These are phyloP conservation scores for Peromyscus leucopus DNA, from an alignment of 2,113 vertebrate species.

Conservation along the genomic window DNA sequence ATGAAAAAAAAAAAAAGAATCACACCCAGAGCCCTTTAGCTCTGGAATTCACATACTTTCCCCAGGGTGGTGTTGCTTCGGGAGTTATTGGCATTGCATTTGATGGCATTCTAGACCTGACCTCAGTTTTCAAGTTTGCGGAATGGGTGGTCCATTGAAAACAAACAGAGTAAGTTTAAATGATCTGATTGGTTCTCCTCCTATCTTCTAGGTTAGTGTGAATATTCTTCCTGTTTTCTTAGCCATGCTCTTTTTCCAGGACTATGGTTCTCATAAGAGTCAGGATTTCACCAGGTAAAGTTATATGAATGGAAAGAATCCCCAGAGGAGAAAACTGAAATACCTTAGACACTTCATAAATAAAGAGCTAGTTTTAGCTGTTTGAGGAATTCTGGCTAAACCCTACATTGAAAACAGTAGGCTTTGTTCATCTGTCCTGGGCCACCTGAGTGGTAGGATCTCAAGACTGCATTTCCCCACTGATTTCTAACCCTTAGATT, in stretches of 20 bases:
- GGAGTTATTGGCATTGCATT: background rate
- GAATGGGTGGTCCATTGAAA: background rate
- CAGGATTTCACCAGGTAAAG: slow-evolving; percentile 31
- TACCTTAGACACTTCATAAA: slow-evolving; percentile 52
- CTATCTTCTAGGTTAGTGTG: slow-evolving; percentile 7
- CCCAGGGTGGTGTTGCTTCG: background rate
- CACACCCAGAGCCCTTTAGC: too few species aligned
- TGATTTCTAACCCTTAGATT: background rate
- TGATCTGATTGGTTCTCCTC: slow-evolving; percentile 5
- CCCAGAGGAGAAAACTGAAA: slow-evolving; percentile 9
- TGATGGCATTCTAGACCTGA: background rate
- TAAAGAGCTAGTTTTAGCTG: slow-evolving; percentile 47
- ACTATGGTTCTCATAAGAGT: slow-evolving; percentile 25
- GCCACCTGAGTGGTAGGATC: background rate
- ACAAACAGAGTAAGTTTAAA: slow-evolving; percentile 50
- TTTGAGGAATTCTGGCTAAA: background rate
- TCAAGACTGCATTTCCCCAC: slow-evolving; percentile 8
- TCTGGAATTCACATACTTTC: background rate
- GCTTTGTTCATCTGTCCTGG: background rate
- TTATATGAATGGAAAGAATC: slow-evolving; percentile 25
- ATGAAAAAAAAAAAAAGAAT: slow-evolving; percentile 65
- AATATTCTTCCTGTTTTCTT: slow-evolving; percentile 36
- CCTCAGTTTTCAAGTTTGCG: slow-evolving; percentile 57
- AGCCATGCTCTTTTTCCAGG: slow-evolving; percentile 8
- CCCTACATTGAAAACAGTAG: background rate